Percentiles rank a stretch among this genome's conserved stretches.
phyloP scores from a whole-genome alignment of 2,888 invertebrate genomes.

The Zeuzera pyrina region DNA sequence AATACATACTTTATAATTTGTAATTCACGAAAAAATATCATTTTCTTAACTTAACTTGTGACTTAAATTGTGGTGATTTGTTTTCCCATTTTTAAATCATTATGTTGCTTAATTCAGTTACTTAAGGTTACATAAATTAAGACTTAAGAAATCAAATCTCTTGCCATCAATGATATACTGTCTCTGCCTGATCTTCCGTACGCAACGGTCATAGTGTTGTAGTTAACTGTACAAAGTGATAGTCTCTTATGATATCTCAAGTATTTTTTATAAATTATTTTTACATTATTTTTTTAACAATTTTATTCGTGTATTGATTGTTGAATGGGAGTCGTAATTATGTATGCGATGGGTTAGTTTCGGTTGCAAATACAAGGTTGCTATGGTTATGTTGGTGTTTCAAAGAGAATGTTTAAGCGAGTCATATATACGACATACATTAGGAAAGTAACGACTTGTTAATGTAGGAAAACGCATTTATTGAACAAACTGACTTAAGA shows the following conservation, averaged over 20 bases:
- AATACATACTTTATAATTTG: too few relatives aligned
- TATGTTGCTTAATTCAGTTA: too few relatives aligned
- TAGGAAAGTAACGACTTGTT: constrained; percentile 50
- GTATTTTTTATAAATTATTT: constrained; percentile 72
- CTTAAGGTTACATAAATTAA: not conserved
- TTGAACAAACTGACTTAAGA: constrained; percentile 51
- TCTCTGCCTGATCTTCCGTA: constrained; percentile 48
- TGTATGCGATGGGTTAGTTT: constrained; percentile 41
- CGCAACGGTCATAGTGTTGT: constrained; percentile 47
- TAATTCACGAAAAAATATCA: too few relatives aligned
- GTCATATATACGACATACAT: constrained; percentile 61
- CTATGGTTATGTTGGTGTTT: constrained; percentile 42
- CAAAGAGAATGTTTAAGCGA: constrained; percentile 32
- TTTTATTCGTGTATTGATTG: constrained; percentile 62
- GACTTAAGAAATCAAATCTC: not conserved
- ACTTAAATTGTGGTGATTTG: too few relatives aligned
- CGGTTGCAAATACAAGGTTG: constrained; percentile 39
- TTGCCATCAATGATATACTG: constrained; percentile 12
- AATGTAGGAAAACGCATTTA: constrained; percentile 43
- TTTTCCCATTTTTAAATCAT: too few relatives aligned
- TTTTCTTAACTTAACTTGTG: too few relatives aligned
- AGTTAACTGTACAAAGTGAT: constrained; percentile 70
- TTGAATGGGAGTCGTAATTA: constrained; percentile 34
- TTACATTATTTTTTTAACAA: constrained; percentile 69
- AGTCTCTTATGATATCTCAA: constrained; percentile 69